phyloP scores from a whole-genome alignment of 2,113 vertebrate species.

The Odocoileus hemionus region DNA sequence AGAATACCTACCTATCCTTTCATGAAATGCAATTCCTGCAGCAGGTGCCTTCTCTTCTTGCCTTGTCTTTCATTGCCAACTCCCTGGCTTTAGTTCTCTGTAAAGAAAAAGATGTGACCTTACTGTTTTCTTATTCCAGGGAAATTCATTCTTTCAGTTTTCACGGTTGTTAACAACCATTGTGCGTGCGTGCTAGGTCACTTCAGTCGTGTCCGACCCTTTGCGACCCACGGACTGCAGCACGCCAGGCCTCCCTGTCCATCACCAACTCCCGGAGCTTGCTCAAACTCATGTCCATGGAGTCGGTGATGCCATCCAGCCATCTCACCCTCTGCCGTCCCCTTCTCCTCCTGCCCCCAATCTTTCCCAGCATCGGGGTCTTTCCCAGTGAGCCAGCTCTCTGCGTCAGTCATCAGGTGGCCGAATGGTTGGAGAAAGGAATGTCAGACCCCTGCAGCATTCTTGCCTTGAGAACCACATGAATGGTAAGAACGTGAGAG shows the following conservation, averaged over 20 bases:
- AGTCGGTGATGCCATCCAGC: neutral
- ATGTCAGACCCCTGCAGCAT: accelerated
- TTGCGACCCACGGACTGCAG: neutral
- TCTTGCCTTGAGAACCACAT: accelerated
- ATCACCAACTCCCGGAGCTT: accelerated
- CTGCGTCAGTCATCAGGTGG: neutral
- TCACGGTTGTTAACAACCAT: no score
- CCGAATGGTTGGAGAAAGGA: neutral
- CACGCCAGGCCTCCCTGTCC: neutral
- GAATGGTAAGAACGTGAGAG: accelerated
- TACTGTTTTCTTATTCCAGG: no score
- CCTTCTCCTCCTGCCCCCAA: neutral
- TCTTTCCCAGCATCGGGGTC: neutral
- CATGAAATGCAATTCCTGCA: no score
- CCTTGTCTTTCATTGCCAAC: no score
- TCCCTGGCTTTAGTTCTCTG: no score
- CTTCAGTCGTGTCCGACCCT: neutral
- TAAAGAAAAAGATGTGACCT: no score
- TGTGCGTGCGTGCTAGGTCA: no score
- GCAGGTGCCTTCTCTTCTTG: no score
- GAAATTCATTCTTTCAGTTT: no score
- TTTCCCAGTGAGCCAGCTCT: neutral
- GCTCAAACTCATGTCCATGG: accelerated
- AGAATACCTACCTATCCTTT: no score
- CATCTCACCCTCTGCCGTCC: neutral